Evolutionary conservation across 2,113 vertebrate species (phyloP).

Genomic region (Anolis sagrei): DNA sequence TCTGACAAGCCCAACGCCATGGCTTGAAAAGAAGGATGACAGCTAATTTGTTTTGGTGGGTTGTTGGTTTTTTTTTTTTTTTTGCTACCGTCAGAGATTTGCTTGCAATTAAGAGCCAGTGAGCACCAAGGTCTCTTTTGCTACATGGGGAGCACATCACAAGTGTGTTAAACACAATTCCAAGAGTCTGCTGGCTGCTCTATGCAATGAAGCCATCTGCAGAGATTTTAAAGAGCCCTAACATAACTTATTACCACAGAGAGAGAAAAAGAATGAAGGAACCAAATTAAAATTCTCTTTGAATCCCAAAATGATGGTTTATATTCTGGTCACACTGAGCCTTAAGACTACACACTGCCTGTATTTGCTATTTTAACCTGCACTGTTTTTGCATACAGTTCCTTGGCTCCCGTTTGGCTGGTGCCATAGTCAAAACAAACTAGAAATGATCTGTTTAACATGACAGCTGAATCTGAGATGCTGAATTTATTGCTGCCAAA

Average conservation of each 20-base stretch:
- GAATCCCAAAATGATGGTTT: not conserved
- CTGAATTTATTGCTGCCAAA: not conserved
- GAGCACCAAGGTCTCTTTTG: conserved; percentile 49
- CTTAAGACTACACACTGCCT: not conserved
- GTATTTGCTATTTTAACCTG: not conserved
- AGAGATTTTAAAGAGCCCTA: not conserved
- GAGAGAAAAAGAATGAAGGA: conserved; percentile 18
- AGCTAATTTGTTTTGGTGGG: conserved; percentile 48
- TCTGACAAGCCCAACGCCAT: conserved; percentile 45
- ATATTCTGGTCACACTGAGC: not conserved
- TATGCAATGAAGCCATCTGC: conserved; percentile 24
- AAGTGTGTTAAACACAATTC: conserved; percentile 33
- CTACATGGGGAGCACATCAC: conserved; percentile 52
- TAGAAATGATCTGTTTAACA: not conserved
- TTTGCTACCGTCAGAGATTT: conserved; percentile 43
- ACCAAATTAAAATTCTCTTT: not conserved
- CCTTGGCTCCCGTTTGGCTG: not conserved
- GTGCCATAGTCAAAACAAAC: not conserved
- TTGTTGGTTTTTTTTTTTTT: no score
- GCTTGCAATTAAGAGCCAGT: conserved; percentile 63
- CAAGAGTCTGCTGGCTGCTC: not conserved
- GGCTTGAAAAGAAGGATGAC: conserved; percentile 52
- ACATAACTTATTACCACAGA: not conserved
- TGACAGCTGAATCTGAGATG: not conserved
- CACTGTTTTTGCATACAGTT: not conserved